Conservation (phyloP, 2,888 invertebrate genomes). For the Lithophane semibrunnea region DNA sequence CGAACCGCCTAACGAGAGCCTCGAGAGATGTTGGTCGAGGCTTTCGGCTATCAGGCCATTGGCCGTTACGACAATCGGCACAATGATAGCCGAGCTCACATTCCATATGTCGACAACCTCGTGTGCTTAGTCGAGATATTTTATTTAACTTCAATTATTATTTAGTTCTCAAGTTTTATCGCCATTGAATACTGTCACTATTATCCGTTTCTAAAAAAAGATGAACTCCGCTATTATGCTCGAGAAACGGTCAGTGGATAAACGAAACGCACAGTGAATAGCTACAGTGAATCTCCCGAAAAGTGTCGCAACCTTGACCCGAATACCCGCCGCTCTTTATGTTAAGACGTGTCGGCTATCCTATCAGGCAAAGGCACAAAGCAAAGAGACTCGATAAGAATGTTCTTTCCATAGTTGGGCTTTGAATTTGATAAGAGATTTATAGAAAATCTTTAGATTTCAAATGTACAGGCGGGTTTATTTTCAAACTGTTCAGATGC, state of each 20-base stretch:
- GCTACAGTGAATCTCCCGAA: conserved; percentile 36
- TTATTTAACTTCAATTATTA: neutral
- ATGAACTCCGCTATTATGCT: conserved; percentile 11
- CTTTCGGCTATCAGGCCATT: no score
- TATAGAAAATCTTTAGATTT: neutral
- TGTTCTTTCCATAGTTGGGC: conserved; percentile 23
- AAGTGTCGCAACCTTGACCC: conserved; percentile 49
- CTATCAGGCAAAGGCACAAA: neutral
- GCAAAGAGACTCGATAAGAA: conserved; percentile 35
- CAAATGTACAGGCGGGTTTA: neutral
- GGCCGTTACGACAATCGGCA: no score
- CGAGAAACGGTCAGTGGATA: conserved; percentile 35
- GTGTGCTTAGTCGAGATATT: no score
- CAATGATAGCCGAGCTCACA: no score
- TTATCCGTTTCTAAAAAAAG: conserved; percentile 1
- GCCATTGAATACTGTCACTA: neutral
- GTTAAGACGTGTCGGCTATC: conserved; percentile 23
- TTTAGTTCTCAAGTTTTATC: neutral
- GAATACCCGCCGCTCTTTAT: conserved; percentile 34
- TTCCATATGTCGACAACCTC: no score
- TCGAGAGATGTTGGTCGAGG: no score
- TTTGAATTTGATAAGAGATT: conserved; percentile 12
- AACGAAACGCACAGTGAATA: conserved; percentile 47
- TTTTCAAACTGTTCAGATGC: neutral
- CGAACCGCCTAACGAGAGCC: no score